phyloP scores from a whole-genome alignment of 2,797 vertebrate genomes.

The Sebastes trivittatus region DNA sequence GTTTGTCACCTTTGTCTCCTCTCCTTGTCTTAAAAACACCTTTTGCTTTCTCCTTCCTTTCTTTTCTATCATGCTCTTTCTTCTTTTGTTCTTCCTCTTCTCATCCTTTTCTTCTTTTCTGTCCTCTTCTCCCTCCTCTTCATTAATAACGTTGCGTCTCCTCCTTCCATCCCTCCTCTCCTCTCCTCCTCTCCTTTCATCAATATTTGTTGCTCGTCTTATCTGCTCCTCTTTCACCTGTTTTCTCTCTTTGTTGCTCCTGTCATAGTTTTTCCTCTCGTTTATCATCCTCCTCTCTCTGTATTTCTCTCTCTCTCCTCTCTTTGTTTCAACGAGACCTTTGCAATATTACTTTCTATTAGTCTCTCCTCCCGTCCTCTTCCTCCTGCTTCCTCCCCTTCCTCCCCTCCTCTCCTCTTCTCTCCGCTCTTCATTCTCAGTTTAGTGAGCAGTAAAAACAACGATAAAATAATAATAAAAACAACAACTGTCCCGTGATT shows the following conservation, averaged over 20 bases:
- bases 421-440: conserved; percentile 41
- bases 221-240: background rate
- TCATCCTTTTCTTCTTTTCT: background rate
- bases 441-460: conserved; percentile 74
- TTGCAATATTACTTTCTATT: background rate
- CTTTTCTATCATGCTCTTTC: background rate
- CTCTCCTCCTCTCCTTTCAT: background rate
- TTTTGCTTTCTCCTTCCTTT: background rate
- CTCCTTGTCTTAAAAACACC: background rate
- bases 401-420: background rate
- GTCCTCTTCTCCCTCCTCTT: background rate
- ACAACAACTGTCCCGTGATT: conserved; percentile 75
- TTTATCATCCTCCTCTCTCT: background rate
- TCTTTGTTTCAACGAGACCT: background rate
- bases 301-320: background rate
- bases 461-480: conserved; percentile 74
- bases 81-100: background rate
- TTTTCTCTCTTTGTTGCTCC: background rate
- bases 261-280: background rate
- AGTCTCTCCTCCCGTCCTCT: background rate
- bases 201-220: background rate
- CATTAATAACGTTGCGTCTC: background rate
- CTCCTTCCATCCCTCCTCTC: background rate
- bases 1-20: background rate
- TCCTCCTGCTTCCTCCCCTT: background rate